These are phyloP conservation scores for Turritopsis dohrnii DNA, from an alignment of 30 jellyfish, hydroid and myxozoan species.

Conservation along the genomic window DNA sequence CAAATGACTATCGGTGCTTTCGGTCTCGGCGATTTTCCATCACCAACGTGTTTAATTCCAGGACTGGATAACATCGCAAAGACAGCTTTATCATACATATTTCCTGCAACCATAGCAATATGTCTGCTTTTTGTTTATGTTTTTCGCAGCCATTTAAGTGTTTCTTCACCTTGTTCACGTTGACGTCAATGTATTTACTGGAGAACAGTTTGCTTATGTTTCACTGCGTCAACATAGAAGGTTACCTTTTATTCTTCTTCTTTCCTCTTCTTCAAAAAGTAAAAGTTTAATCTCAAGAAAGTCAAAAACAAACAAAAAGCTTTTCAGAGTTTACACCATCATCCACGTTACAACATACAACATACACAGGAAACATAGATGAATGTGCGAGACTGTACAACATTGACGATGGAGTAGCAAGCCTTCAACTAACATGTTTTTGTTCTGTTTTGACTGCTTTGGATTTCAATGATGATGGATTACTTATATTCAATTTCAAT, in stretches of 20 bases:
- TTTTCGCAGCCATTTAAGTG: background rate
- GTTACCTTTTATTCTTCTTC: background rate
- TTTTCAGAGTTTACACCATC: no score
- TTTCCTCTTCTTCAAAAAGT: background rate
- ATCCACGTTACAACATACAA: no score
- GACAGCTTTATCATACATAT: background rate
- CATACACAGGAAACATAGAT: no score
- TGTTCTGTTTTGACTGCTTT: no score
- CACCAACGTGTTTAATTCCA: background rate
- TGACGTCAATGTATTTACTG: background rate
- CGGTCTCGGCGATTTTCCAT: background rate
- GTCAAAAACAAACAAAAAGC: no score
- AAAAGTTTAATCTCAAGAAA: background rate
- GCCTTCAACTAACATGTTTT: no score
- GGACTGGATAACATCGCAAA: background rate
- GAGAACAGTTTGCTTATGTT: background rate
- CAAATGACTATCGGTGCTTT: background rate
- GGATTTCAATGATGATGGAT: no score
- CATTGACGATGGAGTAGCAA: no score
- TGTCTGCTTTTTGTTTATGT: background rate
- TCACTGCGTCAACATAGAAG: conserved; percentile 1
- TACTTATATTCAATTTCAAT: no score
- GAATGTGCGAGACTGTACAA: no score
- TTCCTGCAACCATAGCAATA: background rate
- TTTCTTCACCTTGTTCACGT: background rate